Evolutionary conservation across 2,888 invertebrate genomes (phyloP), one percentile per base, ranked within the genome.

Genomic region (Agrilus cyanescens): DNA sequence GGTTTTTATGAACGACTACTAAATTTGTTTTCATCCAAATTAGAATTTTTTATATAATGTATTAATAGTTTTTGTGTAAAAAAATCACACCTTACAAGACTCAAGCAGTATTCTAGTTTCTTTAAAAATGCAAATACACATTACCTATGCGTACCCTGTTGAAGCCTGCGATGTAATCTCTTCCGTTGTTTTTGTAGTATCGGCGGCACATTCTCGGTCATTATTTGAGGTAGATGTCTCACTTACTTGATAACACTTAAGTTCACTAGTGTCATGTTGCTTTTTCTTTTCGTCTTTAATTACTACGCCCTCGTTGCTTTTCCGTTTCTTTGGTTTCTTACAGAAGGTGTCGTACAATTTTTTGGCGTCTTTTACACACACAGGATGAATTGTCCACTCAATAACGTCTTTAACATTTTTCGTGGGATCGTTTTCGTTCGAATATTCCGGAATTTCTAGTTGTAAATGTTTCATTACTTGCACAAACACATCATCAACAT

Each of bases 401-500:
- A 78, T 59, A 12, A 74, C 66, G 29, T 50, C 44, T 36, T 61
- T 60, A n/a, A 60, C 51, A 43, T 61, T 65, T 57, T 75, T 78
- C 0, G 81, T 82, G 0, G 84, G 83, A 67, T 89, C 86, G 3
- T 70, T 65, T 12, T 71, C 63, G 38, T 70, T 68, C 32, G 70
- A 69, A 60, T 89, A 93, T 25, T 75, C 72, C 2, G 85, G 82
- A 58, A 90, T 80, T 53, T 81, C 77, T 15, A 91, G 58, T 10
- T 75, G 76, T 31, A 95, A 68, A 45, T 78, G 73, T 57, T 82
- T 76, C 74, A 86, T 82, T 0, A 93, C 71, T 58, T 76, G 78
- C 44, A 72, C 70, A 56, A 93, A 69, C 37, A 95, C 77, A 43
- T 80, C 79, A 63, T 96, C 95, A 1, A 94, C 88, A 66, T 89